Conservation (phyloP, 35 echinoderm and acorn worm species). For the Hemicentrotus pulcherrimus region DNA sequence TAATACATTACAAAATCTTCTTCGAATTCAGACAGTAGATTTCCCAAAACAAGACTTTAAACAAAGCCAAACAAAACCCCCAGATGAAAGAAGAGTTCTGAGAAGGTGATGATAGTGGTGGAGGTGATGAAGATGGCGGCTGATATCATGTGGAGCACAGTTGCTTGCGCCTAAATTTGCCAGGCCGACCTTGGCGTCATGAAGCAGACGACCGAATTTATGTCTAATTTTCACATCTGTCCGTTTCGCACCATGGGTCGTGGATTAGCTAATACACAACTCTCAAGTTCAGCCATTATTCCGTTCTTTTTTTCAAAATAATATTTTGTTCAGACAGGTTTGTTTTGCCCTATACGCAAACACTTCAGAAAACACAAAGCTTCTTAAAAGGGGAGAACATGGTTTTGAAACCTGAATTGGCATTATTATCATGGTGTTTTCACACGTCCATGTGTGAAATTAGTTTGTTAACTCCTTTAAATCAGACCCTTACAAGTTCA, state of each 20-base stretch:
- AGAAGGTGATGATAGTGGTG: neutral
- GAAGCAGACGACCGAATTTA: conserved; percentile 34
- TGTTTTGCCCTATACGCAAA: neutral
- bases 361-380: neutral
- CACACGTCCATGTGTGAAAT: no score
- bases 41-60: no score
- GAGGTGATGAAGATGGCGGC: neutral
- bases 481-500: no score
- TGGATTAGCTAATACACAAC: neutral
- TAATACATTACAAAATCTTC: no score
- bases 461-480: no score
- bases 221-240: conserved; percentile 53
- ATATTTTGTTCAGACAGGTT: neutral
- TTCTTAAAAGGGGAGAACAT: neutral
- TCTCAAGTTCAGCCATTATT: neutral
- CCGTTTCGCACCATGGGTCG: conserved; percentile 28
- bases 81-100: neutral
- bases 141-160: conserved; percentile 17
- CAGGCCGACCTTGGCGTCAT: conserved; percentile 38
- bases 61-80: neutral
- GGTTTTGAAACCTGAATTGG: no score
- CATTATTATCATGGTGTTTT: no score
- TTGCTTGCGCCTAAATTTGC: neutral
- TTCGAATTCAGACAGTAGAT: no score
- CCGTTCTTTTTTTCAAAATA: neutral